Conservation (phyloP, 2,888 invertebrate genomes). For the Amiota minor region DNA sequence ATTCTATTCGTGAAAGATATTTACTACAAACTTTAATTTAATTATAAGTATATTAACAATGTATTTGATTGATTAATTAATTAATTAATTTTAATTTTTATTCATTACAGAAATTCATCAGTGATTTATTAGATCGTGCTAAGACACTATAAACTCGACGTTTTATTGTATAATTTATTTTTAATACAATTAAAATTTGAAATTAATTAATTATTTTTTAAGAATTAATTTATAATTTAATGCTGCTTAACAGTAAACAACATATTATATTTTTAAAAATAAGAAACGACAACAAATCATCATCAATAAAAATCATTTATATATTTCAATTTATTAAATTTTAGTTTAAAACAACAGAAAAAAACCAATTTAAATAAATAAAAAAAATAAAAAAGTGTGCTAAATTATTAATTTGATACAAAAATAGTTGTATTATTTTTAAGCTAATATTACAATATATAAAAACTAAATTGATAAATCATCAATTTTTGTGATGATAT, state of each 20-base stretch:
- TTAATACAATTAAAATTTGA: slow-evolving; percentile 50
- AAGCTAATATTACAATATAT: slow-evolving; percentile 13
- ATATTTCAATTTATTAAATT: too few relatives aligned
- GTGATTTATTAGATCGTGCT: slow-evolving; percentile 89
- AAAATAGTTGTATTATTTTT: too few relatives aligned
- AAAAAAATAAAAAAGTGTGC: too few relatives aligned
- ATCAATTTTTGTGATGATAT: slow-evolving; percentile 32
- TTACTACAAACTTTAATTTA: background rate
- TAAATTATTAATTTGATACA: too few relatives aligned
- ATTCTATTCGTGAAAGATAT: background rate
- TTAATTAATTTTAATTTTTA: background rate
- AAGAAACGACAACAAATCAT: too few relatives aligned
- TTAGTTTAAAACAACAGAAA: too few relatives aligned
- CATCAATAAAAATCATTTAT: too few relatives aligned
- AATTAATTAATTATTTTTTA: too few relatives aligned
- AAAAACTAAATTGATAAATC: slow-evolving; percentile 16
- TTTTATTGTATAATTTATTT: slow-evolving; percentile 49
- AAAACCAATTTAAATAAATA: too few relatives aligned
- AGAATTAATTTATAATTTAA: too few relatives aligned
- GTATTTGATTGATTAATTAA: background rate
- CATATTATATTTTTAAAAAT: too few relatives aligned
- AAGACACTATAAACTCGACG: slow-evolving; percentile 79
- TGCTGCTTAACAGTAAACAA: too few relatives aligned
- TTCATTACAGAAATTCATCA: slow-evolving; percentile 88
- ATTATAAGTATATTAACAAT: background rate